phyloP scores from a whole-genome alignment of 2,797 vertebrate species.

The Sebastes itinus region DNA sequence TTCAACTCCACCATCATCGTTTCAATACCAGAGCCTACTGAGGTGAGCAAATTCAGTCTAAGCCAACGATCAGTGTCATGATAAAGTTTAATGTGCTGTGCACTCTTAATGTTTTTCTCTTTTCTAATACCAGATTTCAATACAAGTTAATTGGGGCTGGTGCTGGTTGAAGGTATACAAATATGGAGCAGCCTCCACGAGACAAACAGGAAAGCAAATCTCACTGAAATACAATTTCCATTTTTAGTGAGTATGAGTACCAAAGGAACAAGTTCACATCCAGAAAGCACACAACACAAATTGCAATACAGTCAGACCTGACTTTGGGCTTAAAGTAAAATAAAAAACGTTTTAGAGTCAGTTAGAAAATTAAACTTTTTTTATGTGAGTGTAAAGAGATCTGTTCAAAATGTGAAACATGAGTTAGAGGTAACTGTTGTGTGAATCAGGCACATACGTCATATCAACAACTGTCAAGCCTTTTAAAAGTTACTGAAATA shows the following conservation, averaged over 20 bases:
- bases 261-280: conserved; percentile 15
- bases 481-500: conserved; percentile 11
- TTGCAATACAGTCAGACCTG: conserved; percentile 15
- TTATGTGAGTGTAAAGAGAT: conserved; percentile 4
- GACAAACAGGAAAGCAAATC: background rate
- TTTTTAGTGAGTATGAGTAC: conserved; percentile 12
- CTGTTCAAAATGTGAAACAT: background rate
- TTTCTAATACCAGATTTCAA: background rate
- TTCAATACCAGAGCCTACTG: background rate
- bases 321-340: conserved; percentile 18
- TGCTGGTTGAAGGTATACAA: background rate
- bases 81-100: background rate
- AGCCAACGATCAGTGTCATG: background rate
- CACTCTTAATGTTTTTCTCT: background rate
- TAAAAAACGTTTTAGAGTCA: background rate
- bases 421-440: conserved; percentile 64
- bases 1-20: background rate
- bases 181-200: background rate
- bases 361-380: background rate
- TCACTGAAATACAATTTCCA: conserved; percentile 20
- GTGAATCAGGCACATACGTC: conserved; percentile 63
- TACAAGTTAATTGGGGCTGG: background rate
- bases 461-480: conserved; percentile 15
- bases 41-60: background rate
- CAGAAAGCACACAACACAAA: conserved; percentile 37